Base-by-base conservation (phyloP, 2,888 invertebrate genomes). In the Lamellibrachia satsuma region DNA sequence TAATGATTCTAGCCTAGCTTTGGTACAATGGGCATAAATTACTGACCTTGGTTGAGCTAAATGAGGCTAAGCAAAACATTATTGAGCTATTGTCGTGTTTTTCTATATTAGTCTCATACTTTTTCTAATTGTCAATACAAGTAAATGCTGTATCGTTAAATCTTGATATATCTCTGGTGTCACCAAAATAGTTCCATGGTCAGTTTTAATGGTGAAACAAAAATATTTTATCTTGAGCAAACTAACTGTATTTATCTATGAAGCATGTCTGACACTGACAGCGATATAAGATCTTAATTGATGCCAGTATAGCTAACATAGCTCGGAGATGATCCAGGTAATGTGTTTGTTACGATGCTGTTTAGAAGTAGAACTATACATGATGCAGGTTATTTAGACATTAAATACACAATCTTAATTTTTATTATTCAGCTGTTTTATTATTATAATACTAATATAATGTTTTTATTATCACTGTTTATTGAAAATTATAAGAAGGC, bases 1-100 rank as follows among this genome's bases (percentile, higher is more conserved):
- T 75, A 75, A 75, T 75, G 75, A 75, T 75, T 75, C 75, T 75
- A 75, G 75, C 75, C 75, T 75, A 75, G 75, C 75, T 75, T 75
- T 15, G 75, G 75, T 75, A 15, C 75, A 75, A 3, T 75, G 75
- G 22, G 75, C 75, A 75, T 75, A 75, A 75, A 75, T 75, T 75
- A 75, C 75, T 75, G 75, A 75, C 75, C 75, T 75, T 75, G 22
- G 22, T 4, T 75, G 75, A 15, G 75, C 22, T 15, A 22, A 75
- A 75, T 22, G 75, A 75, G 75, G 75, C n/a, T 15, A 75, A 22
- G n/a, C 75, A 75, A 75, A 75, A 75, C 75, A 75, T n/a, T 75
- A 55, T 55, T 22, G 75, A 75, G 15, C 75, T 75, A 75, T 75
- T 75, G 75, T 75, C 22, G 22, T 55, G 7, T 75, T 15, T 75